These are phyloP conservation scores for Thymallus thymallus DNA, from an alignment of 2,113 vertebrate species.

Conservation along the genomic window DNA sequence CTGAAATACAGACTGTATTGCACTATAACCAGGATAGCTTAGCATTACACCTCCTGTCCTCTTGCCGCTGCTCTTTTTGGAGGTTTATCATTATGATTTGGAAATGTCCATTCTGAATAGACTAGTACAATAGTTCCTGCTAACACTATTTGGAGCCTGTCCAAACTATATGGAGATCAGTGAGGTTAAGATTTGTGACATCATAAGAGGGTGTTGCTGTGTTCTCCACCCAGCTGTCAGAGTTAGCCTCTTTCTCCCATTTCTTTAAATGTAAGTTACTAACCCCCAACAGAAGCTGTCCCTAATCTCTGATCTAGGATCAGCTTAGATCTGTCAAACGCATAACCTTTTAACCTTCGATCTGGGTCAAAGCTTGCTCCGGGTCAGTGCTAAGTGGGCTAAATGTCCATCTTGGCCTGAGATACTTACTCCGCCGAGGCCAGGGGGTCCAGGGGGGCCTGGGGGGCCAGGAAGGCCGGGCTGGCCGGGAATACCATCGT, in stretches of 20 bases:
- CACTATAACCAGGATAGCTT: not conserved
- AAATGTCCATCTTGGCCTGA: not conserved
- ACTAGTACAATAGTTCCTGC: not conserved
- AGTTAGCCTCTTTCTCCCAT: not conserved
- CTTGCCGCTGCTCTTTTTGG: not conserved
- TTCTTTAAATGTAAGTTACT: not conserved
- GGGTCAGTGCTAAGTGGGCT: too few species aligned
- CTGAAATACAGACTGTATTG: slow-evolving; percentile 22
- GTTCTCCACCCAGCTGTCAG: too few species aligned
- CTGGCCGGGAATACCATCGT: slow-evolving; percentile 86
- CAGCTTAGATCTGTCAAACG: not conserved
- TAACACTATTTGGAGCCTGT: not conserved
- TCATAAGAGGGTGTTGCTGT: not conserved
- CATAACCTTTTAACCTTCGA: not conserved
- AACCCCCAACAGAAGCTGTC: not conserved
- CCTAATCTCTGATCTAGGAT: not conserved
- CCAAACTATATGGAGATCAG: not conserved
- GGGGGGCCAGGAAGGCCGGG: slow-evolving; percentile 85
- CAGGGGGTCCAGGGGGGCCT: slow-evolving; percentile 87
- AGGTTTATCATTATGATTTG: not conserved
- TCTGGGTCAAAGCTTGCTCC: not conserved
- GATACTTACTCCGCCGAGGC: slow-evolving; percentile 92
- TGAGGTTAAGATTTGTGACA: not conserved
- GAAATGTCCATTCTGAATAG: not conserved
- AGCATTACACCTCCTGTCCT: not conserved